These are phyloP conservation scores for Acanthurus lineatus DNA, from an alignment of 2,797 vertebrate species.

Conservation along the genomic window DNA sequence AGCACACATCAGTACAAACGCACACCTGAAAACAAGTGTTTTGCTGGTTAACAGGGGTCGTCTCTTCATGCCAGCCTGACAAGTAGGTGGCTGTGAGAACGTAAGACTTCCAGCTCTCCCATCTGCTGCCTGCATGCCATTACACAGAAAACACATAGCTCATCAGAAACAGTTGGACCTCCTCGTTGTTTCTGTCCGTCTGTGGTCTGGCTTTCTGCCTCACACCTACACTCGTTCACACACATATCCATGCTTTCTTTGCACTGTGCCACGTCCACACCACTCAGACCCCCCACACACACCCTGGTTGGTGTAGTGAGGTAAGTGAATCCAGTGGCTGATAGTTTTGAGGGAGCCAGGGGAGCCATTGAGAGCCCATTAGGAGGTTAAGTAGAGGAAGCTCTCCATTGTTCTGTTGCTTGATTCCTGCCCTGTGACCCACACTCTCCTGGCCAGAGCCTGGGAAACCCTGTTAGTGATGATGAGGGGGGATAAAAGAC, in stretches of 20 bases:
- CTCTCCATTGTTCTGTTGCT: conserved; percentile 85
- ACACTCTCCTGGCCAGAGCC: conserved; percentile 79
- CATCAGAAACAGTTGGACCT: conserved; percentile 74
- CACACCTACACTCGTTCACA: conserved; percentile 58
- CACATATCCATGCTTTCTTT: conserved; percentile 38
- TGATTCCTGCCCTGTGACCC: conserved; percentile 83
- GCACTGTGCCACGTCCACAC: conserved; percentile 56
- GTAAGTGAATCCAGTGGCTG: conserved; percentile 85
- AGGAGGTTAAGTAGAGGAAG: conserved; percentile 88
- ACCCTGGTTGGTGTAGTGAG: conserved; percentile 61
- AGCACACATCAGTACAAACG: conserved; percentile 7
- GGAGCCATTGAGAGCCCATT: conserved; percentile 88
- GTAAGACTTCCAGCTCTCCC: conserved; percentile 49
- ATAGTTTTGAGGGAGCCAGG: conserved; percentile 83
- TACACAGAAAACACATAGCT: conserved; percentile 61
- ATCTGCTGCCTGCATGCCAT: conserved; percentile 49
- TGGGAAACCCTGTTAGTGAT: conserved; percentile 85
- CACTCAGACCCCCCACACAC: conserved; percentile 77
- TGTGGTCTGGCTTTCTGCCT: conserved; percentile 59
- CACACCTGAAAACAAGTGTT: conserved; percentile 56
- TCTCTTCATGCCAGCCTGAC: conserved; percentile 1
- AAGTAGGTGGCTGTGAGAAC: conserved; percentile 59
- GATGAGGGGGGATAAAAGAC: conserved; percentile 77
- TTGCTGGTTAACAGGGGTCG: neutral
- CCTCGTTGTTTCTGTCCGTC: conserved; percentile 58